These are phyloP conservation scores for Rhorus exstirpatorius DNA, from an alignment of 2,888 invertebrate species.

Conservation along the genomic window DNA sequence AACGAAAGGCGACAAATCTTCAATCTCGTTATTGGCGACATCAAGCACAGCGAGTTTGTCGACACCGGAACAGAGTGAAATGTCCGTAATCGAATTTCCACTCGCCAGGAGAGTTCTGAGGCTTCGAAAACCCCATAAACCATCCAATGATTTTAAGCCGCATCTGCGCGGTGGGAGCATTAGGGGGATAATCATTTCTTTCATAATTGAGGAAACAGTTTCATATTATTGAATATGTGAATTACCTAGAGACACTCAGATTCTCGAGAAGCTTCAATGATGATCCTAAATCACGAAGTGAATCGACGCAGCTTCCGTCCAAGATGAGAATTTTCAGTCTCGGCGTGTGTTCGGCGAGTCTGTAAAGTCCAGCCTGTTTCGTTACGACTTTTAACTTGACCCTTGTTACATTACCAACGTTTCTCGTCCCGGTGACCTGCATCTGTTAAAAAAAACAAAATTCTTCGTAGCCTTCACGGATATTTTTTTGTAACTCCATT, in stretches of 20 bases:
- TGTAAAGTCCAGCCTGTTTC: slow-evolving; percentile 69
- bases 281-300: slow-evolving; percentile 70
- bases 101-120: slow-evolving; percentile 57
- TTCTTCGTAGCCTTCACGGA: background rate
- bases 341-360: slow-evolving; percentile 69
- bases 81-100: slow-evolving; percentile 62
- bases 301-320: slow-evolving; percentile 69
- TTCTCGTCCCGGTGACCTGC: slow-evolving; percentile 61
- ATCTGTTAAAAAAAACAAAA: slow-evolving; percentile 36
- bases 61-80: slow-evolving; percentile 66
- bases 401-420: slow-evolving; percentile 41
- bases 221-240: background rate
- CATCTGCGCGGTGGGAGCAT: slow-evolving; percentile 60
- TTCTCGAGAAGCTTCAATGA: slow-evolving; percentile 52
- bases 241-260: slow-evolving; percentile 66
- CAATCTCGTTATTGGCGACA: slow-evolving; percentile 62
- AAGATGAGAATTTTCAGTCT: slow-evolving; percentile 61
- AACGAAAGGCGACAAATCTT: slow-evolving; percentile 52
- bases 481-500: background rate
- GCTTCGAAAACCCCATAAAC: slow-evolving; percentile 65
- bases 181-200: background rate
- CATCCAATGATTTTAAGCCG: slow-evolving; percentile 64
- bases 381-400: slow-evolving; percentile 68
- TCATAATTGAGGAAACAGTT: background rate
- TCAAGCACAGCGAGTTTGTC: slow-evolving; percentile 58